Evolutionary conservation across 1,140 invertebrate genomes (phyloP).

Genomic region (Cydia splendana): DNA sequence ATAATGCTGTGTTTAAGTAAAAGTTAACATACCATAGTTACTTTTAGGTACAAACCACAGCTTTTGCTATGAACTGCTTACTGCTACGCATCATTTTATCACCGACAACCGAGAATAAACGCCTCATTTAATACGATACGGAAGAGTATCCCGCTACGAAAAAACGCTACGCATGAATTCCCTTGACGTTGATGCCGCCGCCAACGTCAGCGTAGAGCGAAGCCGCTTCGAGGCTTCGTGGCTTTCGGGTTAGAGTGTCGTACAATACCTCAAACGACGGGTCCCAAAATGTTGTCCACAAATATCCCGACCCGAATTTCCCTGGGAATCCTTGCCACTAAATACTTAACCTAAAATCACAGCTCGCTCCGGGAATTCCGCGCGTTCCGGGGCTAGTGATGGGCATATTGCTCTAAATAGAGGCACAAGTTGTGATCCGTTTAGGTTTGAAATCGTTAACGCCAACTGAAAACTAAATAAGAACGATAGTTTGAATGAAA

Average conservation of each 20-base stretch:
- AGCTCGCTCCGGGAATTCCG: constrained; percentile 25
- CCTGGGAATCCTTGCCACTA: constrained; percentile 20
- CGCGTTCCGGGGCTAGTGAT: not conserved
- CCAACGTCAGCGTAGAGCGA: too few relatives aligned
- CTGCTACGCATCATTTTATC: not conserved
- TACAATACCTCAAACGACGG: not conserved
- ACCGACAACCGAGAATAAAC: too few relatives aligned
- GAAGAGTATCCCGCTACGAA: too few relatives aligned
- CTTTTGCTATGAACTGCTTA: not conserved
- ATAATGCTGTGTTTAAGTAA: too few relatives aligned
- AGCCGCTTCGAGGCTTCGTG: not conserved
- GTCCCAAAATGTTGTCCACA: not conserved
- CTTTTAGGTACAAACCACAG: not conserved
- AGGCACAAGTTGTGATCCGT: not conserved
- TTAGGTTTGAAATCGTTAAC: not conserved
- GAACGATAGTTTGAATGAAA: too few relatives aligned
- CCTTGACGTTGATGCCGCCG: too few relatives aligned
- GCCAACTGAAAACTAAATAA: too few relatives aligned
- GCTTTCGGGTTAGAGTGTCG: not conserved
- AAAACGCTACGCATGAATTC: too few relatives aligned
- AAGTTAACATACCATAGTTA: too few relatives aligned
- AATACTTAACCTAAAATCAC: constrained; percentile 36
- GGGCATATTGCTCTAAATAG: not conserved
- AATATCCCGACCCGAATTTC: constrained; percentile 11
- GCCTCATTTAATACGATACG: too few relatives aligned